Evolutionary conservation across 2,113 vertebrate species (phyloP).

Genomic region (Probosciger aterrimus): DNA sequence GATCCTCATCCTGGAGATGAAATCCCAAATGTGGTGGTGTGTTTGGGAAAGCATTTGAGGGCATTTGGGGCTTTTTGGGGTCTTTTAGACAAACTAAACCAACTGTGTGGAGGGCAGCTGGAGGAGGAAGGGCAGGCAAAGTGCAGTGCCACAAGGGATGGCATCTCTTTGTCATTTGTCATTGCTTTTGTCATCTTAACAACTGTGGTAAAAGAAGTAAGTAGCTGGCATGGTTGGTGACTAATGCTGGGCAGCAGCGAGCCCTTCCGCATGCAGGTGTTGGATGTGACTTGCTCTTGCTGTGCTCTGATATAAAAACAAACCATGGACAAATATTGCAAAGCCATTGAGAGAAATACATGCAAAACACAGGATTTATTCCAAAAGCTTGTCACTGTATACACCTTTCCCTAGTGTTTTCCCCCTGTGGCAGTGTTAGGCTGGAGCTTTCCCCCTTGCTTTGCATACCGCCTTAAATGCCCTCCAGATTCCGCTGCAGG

Average conservation of each 20-base stretch:
- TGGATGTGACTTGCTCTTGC: not conserved
- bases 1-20: fast-evolving
- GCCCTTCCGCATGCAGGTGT: fast-evolving
- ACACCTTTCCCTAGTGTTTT: not conserved
- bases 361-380: not conserved
- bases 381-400: not conserved
- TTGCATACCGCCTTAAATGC: not conserved
- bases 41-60: not conserved
- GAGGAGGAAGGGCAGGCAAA: not conserved
- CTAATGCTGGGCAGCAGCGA: fast-evolving
- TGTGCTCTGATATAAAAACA: not conserved
- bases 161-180: not conserved
- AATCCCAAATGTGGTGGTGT: not conserved
- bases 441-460: not conserved
- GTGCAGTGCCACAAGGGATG: fast-evolving
- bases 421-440: not conserved
- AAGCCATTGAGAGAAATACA: not conserved
- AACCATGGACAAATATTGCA: not conserved
- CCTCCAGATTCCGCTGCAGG: not conserved
- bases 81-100: not conserved
- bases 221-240: not conserved
- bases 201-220: not conserved
- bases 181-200: not conserved
- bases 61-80: not conserved
- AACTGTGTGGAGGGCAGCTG: fast-evolving